A percentile compares a stretch with the other conserved stretches of the same genome.
Conservation (phyloP, 2,888 invertebrate genomes). For the Ectemnius continuus region DNA sequence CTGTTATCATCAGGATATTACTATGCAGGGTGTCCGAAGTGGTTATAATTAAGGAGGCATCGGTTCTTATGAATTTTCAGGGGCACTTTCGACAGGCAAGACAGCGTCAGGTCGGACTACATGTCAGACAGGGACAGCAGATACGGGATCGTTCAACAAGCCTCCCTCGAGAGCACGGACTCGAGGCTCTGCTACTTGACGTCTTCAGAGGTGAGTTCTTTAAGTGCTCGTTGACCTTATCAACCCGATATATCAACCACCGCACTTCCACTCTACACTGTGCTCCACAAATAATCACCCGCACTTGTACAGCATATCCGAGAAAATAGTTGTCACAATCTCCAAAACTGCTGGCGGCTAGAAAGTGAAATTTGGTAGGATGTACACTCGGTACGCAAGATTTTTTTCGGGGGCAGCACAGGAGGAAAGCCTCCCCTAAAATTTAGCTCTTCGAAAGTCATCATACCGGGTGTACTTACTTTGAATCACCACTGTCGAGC, state of each 20-base stretch:
- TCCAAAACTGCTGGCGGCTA: too few species aligned
- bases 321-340: too few species aligned
- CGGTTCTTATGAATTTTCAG: conserved; percentile 78
- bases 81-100: conserved; percentile 92
- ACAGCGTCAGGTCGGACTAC: conserved; percentile 93
- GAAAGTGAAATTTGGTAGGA: too few species aligned
- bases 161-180: conserved; percentile 96
- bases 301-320: too few species aligned
- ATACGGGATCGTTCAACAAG: conserved; percentile 94
- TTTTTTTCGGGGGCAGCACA: too few species aligned
- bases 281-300: too few species aligned
- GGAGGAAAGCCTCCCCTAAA: too few species aligned
- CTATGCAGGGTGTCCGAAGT: background rate
- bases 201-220: conserved; percentile 93
- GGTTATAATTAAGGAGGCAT: background rate
- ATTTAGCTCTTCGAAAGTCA: too few species aligned
- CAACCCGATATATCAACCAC: conserved; percentile 60
- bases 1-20: too few species aligned
- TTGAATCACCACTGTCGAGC: too few species aligned
- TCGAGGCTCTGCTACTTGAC: conserved; percentile 95
- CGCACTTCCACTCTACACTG: conserved; percentile 26
- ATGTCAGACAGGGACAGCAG: conserved; percentile 92
- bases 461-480: too few species aligned
- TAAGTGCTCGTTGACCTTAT: conserved; percentile 68
- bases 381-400: too few species aligned